phyloP scores from a whole-genome alignment of 2,113 vertebrate species.

The Tricholaema leucomelas region DNA sequence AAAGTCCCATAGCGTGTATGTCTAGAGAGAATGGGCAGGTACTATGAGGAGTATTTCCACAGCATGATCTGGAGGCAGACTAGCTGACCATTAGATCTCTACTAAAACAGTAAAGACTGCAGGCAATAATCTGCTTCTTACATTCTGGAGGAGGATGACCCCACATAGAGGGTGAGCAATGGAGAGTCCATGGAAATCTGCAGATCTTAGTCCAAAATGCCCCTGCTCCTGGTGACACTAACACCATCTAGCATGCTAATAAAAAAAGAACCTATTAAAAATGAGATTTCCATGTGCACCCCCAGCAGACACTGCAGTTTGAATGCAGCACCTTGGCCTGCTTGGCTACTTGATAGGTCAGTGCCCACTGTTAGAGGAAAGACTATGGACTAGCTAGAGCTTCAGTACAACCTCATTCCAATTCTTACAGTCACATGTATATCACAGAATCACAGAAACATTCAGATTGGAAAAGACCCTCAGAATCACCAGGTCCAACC shows the following conservation, averaged over 20 bases:
- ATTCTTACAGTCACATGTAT: fast-evolving
- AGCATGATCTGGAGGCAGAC: background rate
- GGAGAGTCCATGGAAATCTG: background rate
- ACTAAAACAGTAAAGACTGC: background rate
- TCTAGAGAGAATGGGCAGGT: background rate
- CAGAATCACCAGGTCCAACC: no score
- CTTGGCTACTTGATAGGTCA: background rate
- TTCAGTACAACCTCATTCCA: background rate
- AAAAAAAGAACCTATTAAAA: background rate
- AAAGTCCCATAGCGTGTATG: background rate
- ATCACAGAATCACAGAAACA: no score
- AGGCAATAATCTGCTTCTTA: background rate
- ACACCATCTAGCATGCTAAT: background rate
- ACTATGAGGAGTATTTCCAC: background rate
- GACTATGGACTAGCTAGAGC: background rate
- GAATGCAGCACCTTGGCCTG: background rate
- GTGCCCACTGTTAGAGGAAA: background rate
- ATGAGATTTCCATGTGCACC: background rate
- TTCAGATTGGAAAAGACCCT: no score
- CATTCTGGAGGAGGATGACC: background rate
- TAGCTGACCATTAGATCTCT: background rate
- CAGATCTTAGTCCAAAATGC: background rate
- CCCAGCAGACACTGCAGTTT: background rate
- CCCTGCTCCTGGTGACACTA: background rate
- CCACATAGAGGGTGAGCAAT: background rate